phyloP scores from a whole-genome alignment of 2,113 vertebrate genomes.

The Gopherus evgoodei region DNA sequence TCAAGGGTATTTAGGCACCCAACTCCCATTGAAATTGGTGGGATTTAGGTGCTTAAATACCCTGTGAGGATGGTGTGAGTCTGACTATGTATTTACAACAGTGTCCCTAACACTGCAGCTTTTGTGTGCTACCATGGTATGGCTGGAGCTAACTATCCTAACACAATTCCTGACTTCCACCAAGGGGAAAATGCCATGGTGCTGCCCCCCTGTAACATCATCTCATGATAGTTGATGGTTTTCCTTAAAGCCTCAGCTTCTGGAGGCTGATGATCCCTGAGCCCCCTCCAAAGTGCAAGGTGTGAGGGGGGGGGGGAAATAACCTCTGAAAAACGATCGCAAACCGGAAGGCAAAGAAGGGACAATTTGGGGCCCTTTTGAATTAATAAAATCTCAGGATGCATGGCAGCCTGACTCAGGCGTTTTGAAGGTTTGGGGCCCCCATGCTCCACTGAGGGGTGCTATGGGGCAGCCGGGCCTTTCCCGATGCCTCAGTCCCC shows the following conservation, averaged over 20 bases:
- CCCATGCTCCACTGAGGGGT: not conserved
- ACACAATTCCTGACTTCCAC: not conserved
- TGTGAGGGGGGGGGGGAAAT: fast-evolving
- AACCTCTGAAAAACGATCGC: no score
- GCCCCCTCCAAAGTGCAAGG: no score
- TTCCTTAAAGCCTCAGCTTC: not conserved
- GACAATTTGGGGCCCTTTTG: no score
- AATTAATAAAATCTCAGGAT: no score
- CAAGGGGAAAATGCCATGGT: not conserved
- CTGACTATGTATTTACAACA: not conserved
- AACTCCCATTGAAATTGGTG: not conserved
- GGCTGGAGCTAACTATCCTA: not conserved
- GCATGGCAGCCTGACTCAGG: no score
- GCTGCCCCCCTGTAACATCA: not conserved
- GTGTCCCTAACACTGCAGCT: not conserved
- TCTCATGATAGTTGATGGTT: not conserved
- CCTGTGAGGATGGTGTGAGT: not conserved
- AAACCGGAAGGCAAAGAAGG: not conserved
- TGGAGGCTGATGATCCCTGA: not conserved
- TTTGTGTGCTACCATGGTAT: not conserved
- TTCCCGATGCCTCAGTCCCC: not conserved
- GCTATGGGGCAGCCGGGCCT: not conserved
- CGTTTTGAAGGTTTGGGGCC: not conserved
- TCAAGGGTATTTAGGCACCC: not conserved
- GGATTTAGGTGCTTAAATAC: not conserved